phyloP scores from a whole-genome alignment of 2,888 invertebrate species.

The Cerceris rybyensis region DNA sequence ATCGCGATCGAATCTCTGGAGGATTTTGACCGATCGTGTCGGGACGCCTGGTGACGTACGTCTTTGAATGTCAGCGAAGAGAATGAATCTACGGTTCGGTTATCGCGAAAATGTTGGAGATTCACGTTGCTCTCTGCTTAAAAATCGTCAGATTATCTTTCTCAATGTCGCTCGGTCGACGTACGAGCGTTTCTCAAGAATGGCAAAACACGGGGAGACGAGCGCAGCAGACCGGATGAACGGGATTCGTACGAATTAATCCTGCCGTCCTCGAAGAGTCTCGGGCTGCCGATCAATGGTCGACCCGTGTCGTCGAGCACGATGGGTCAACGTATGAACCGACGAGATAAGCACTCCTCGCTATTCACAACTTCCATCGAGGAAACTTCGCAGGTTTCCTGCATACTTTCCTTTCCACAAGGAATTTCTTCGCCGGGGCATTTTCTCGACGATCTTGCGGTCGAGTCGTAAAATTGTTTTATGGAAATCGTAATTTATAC shows the following conservation, averaged over 20 bases:
- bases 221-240: constrained; percentile 20
- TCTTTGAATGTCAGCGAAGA: no score
- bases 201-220: constrained; percentile 3
- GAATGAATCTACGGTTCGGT: not conserved
- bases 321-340: constrained; percentile 42
- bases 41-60: no score
- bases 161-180: constrained; percentile 13
- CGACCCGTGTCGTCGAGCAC: constrained; percentile 29
- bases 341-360: constrained; percentile 37
- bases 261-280: constrained; percentile 28
- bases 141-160: constrained; percentile 19
- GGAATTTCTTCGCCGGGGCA: no score
- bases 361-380: constrained; percentile 26
- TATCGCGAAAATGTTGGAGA: constrained; percentile 16
- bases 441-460: no score
- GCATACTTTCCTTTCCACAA: no score
- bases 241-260: constrained; percentile 40
- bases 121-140: constrained; percentile 22
- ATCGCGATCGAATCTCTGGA: no score
- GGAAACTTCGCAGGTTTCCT: not conserved
- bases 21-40: no score
- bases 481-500: not conserved
- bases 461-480: not conserved
- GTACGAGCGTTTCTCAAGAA: not conserved
- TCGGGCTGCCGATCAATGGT: constrained; percentile 31